Conservation (phyloP, 92 coral and sea anemone species). For the Siderastrea radians region DNA sequence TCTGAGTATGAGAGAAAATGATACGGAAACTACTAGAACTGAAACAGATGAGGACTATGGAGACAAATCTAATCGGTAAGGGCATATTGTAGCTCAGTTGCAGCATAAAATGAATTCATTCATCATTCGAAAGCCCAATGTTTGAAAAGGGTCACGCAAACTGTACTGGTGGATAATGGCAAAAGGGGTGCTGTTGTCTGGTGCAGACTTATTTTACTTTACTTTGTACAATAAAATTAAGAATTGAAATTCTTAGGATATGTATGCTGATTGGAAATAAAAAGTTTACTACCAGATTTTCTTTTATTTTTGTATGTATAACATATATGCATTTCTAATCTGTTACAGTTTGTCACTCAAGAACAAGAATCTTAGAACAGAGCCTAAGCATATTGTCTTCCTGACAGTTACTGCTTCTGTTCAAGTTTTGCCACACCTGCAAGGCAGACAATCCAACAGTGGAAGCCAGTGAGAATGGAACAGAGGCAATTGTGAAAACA, state of each 20-base stretch:
- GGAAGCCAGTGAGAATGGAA: conserved; percentile 47
- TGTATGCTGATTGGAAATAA: neutral
- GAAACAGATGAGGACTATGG: neutral
- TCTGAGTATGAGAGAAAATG: neutral
- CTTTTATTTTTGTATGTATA: neutral
- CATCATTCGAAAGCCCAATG: too few species aligned
- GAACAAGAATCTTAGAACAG: conserved; percentile 40
- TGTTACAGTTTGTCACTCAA: conserved; percentile 4
- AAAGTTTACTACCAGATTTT: neutral
- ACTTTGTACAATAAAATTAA: too few species aligned
- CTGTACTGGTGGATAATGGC: too few species aligned
- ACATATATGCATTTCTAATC: neutral
- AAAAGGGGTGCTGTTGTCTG: too few species aligned
- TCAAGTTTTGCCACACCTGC: conserved; percentile 53
- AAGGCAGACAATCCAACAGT: conserved; percentile 41
- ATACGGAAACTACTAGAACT: neutral
- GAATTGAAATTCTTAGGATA: too few species aligned
- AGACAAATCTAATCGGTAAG: neutral
- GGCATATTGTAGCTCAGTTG: neutral
- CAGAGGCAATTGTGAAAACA: conserved; percentile 28
- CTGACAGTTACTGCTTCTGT: conserved; percentile 41
- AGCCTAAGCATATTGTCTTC: conserved; percentile 54
- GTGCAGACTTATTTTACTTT: too few species aligned
- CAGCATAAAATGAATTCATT: neutral
- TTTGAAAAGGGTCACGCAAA: too few species aligned